A percentile compares a stretch with the other conserved stretches of the same genome.
phyloP scores from a whole-genome alignment of 2,888 invertebrate genomes.

The Acanthococcus lagerstroemiae region DNA sequence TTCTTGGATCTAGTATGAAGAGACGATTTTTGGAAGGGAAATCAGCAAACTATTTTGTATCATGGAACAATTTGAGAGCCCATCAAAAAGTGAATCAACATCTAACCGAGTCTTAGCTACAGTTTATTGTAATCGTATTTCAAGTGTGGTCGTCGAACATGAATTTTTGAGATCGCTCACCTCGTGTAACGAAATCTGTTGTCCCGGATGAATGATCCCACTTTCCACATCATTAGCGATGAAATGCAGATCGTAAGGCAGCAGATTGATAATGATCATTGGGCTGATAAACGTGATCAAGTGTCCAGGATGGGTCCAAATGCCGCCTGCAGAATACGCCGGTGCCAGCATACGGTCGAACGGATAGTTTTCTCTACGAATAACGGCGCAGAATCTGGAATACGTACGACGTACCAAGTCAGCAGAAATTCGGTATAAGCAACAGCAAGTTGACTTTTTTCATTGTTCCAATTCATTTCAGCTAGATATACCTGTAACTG shows the following conservation, averaged over 20 bases:
- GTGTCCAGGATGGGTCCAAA: constrained; percentile 64
- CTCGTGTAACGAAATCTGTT: constrained; percentile 35
- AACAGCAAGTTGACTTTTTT: background rate
- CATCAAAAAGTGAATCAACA: too few species aligned
- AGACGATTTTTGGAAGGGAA: too few species aligned
- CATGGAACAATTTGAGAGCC: too few species aligned
- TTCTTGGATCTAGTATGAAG: too few species aligned
- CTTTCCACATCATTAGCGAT: constrained; percentile 44
- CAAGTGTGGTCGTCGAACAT: too few species aligned
- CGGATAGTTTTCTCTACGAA: constrained; percentile 73
- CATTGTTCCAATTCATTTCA: background rate
- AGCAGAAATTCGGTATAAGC: too few species aligned
- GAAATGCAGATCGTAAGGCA: constrained; percentile 70
- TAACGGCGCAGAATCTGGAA: constrained; percentile 64
- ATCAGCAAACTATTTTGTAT: too few species aligned
- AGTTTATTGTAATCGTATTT: too few species aligned
- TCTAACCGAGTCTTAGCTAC: too few species aligned
- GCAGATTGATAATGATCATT: constrained; percentile 71
- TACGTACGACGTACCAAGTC: too few species aligned
- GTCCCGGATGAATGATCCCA: constrained; percentile 41
- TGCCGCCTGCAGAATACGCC: constrained; percentile 40
- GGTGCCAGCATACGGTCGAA: constrained; percentile 47
- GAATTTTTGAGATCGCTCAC: constrained; percentile 32
- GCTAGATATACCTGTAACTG: constrained; percentile 43
- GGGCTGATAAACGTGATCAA: constrained; percentile 75